Evolutionary conservation across 2,888 invertebrate genomes (phyloP).

Genomic region (Rugalucina vietnamica): DNA sequence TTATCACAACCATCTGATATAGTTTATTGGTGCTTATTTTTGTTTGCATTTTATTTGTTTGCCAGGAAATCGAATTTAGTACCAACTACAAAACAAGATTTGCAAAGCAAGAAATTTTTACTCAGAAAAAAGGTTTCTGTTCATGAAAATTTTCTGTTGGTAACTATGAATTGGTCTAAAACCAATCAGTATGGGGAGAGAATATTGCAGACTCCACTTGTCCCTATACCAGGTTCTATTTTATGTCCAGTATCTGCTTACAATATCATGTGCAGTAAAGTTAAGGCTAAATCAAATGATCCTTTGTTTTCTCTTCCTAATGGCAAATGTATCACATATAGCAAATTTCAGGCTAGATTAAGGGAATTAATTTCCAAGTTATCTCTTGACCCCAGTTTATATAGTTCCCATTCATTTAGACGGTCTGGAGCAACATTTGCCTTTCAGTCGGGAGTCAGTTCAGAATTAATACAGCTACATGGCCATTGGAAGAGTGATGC

Average conservation of each 20-base stretch:
- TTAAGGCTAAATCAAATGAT: neutral
- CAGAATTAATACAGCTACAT: neutral
- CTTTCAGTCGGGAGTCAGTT: neutral
- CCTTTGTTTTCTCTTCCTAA: slow-evolving; percentile 19
- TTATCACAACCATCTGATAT: neutral
- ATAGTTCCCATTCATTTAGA: neutral
- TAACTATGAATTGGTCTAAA: slow-evolving; percentile 37
- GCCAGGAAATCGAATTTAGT: slow-evolving; percentile 21
- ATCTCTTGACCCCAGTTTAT: neutral
- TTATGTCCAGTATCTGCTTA: slow-evolving; percentile 35
- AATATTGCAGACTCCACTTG: slow-evolving; percentile 18
- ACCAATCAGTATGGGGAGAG: slow-evolving; percentile 37
- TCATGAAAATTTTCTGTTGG: neutral
- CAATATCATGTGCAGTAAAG: neutral
- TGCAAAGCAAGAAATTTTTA: neutral
- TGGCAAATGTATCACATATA: neutral
- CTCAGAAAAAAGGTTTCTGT: neutral
- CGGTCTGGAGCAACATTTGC: neutral
- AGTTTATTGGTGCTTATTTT: slow-evolving; percentile 9
- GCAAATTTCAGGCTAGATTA: slow-evolving; percentile 10
- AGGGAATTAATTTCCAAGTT: neutral
- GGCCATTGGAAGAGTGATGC: neutral
- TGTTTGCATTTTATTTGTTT: slow-evolving; percentile 12
- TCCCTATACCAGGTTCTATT: slow-evolving; percentile 7
- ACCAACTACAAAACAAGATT: neutral